Base-by-base conservation (phyloP, 2,888 invertebrate species). In the Microctonus brassicae region DNA sequence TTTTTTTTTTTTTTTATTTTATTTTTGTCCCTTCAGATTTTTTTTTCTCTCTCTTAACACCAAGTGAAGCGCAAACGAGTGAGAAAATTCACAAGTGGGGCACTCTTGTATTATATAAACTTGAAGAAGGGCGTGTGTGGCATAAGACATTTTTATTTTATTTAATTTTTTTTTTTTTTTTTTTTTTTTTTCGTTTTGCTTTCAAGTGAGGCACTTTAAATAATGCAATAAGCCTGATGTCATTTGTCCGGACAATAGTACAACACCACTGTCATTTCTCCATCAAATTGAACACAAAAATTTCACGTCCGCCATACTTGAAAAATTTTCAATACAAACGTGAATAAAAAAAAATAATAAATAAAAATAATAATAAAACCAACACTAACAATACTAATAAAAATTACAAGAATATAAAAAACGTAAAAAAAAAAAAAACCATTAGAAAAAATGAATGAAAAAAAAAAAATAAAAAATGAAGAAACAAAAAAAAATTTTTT, bases 211-310 rank as follows among this genome's bases (percentile, higher is more conserved):
- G 79, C 83, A 86, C 84, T 85, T 85, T 85, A 86, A 86, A 86
- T 86, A 86, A 86, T 86, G 83, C 84, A 85, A 86, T 86, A 85
- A 86, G 79, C 82, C 79, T 85, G 82, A 86, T 85, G 84, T 84
- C 82, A 86, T 86, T 86, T 85, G 81, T 47, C 81, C 77, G 83
- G 82, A 86, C 86, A 85, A 84, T 84, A 80, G 77, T 57, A 62
- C 20, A 10, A 7, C 57, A 26, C 10, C 26, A 26, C 24, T n/a
- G 7, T n/a, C 4, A 26, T 4, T 9, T 71, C 76, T 77, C 79
- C 78, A 13, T 53, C 29, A 24, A 29, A 53, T 52, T 17, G 22
- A 60, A 39, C 13, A 39, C n/a, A n/a, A n/a, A 3, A 39, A 39
- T 5, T 39, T 39, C 39, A 39, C 39, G n/a, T 39, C n/a, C 13